Evolutionary conservation across 2,888 invertebrate species (phyloP), one percentile per base, ranked within the genome.

Genomic region (Lasius fuliginosus): DNA sequence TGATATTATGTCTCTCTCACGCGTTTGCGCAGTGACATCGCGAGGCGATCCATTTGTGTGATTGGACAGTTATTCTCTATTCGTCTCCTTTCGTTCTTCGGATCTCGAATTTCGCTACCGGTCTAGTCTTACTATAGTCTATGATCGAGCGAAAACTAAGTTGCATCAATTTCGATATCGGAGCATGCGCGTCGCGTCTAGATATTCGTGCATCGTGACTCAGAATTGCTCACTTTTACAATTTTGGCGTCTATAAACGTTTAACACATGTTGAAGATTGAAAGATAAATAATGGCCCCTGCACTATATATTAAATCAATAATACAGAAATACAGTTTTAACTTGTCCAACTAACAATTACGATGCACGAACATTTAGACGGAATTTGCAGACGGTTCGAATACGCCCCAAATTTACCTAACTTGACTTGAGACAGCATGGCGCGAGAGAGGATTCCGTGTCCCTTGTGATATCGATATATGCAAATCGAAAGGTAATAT

Each of bases 111-210:
- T 42, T 42, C 42, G 12, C 42, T 46, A 23, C 4, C 42, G 12
- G 12, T n/a, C 53, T 53, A 53, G 8, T 53, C 6, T n/a, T 53
- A 0, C 2, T n/a, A 53, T 53, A 53, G n/a, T 53, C 15, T n/a
- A 53, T n/a, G 53, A n/a, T 53, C 53, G n/a, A 53, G 4, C 46
- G 4, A 46, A 46, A 18, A 49, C 11, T 15, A 5, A 36, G 36
- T 36, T 4, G 46, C 3, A 12, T 46, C 46, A 46, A 46, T 46
- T 46, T 46, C 15, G 46, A 46, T 46, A 46, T 46, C 46, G 8
- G 53, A 53, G 53, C 53, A 53, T 53, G 53, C 53, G 53, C 53
- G n/a, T 49, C 49, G 49, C 8, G n/a, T 53, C 53, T 53, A 53
- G 53, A 8, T 53, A 53, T 53, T 53, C n/a, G 53, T 53, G 8